phyloP scores from a whole-genome alignment of 2,113 vertebrate genomes.

The Sylvicapra grimmia region DNA sequence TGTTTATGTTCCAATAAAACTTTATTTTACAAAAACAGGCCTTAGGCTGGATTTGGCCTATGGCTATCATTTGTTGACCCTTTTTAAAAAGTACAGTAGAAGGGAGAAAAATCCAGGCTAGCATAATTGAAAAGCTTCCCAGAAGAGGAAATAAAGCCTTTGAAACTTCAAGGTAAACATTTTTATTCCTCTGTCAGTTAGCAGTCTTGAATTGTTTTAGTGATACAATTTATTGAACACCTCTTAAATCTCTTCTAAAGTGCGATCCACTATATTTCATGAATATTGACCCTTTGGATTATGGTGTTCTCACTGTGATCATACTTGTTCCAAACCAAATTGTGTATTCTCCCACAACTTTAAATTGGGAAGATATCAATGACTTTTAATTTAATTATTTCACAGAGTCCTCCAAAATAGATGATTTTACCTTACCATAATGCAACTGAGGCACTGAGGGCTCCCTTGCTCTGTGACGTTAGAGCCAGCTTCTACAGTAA shows the following conservation, averaged over 20 bases:
- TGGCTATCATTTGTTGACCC: not conserved
- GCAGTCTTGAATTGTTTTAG: not conserved
- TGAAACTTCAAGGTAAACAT: not conserved
- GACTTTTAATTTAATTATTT: not conserved
- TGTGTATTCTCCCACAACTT: not conserved
- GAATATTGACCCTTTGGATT: not conserved
- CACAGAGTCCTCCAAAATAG: not conserved
- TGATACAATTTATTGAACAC: not conserved
- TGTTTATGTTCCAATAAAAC: not conserved
- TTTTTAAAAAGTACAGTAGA: not conserved
- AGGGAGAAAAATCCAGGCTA: not conserved
- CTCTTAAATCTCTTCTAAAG: not conserved
- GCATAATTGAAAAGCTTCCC: conserved; percentile 22
- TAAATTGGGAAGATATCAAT: not conserved
- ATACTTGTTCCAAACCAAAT: not conserved
- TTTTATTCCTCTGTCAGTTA: not conserved
- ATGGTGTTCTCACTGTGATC: not conserved
- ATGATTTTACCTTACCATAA: not conserved
- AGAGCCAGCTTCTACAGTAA: not conserved
- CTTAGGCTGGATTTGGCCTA: not conserved
- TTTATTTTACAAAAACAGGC: not conserved
- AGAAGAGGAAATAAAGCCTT: not conserved
- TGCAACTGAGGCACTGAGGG: not conserved
- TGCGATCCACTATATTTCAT: not conserved
- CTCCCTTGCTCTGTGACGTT: not conserved